These are phyloP conservation scores for Campoletis raptor DNA, from an alignment of 2,888 invertebrate genomes.

Conservation along the genomic window DNA sequence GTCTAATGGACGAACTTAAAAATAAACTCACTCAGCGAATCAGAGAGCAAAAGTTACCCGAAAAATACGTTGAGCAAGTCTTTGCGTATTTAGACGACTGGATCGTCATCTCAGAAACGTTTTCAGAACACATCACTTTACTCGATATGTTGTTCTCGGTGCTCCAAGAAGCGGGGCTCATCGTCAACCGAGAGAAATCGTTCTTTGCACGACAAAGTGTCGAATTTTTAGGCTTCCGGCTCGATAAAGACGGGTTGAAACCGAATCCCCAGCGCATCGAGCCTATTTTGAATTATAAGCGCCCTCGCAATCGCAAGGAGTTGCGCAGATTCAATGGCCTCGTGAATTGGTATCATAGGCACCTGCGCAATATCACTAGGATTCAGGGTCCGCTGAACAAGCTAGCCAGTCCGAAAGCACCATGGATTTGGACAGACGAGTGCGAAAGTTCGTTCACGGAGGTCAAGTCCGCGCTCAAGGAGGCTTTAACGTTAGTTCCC, in stretches of 20 bases:
- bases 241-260: not conserved
- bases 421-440: conserved; percentile 41
- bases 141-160: conserved; percentile 13
- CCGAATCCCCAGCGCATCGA: conserved; percentile 66
- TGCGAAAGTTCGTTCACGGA: conserved; percentile 33
- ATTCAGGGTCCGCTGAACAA: conserved; percentile 51
- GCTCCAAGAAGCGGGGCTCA: not conserved
- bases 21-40: too few relatives aligned
- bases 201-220: conserved; percentile 5
- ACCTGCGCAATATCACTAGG: conserved; percentile 38
- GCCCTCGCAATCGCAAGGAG: conserved; percentile 63
- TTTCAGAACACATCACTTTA: conserved; percentile 11
- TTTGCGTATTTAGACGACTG: conserved; percentile 19
- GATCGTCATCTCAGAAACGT: conserved; percentile 1
- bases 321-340: conserved; percentile 48
- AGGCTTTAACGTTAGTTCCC: conserved; percentile 36
- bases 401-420: conserved; percentile 46
- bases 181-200: conserved; percentile 14
- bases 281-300: conserved; percentile 59
- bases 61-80: conserved; percentile 2
- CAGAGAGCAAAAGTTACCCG: not conserved
- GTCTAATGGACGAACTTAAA: conserved; percentile 57
- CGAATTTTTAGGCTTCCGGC: conserved; percentile 18
- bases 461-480: conserved; percentile 21
- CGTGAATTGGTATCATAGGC: conserved; percentile 40